Percentiles rank a stretch among this genome's conserved stretches.
phyloP scores from a whole-genome alignment of 2,888 invertebrate species.

The Pyrgus malvae region DNA sequence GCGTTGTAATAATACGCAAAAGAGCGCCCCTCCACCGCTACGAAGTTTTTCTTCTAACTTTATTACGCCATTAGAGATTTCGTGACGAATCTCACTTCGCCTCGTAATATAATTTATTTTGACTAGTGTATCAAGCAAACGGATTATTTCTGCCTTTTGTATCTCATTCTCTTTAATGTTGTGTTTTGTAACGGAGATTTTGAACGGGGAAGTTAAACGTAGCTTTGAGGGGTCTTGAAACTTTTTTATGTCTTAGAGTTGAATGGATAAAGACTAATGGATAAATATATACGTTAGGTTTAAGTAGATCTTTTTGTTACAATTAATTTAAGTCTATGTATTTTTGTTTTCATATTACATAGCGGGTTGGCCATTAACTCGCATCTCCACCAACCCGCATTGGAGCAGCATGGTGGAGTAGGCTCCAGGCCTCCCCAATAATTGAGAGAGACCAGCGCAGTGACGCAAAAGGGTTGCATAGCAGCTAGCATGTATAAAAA shows the following conservation, averaged over 20 bases:
- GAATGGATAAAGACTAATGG: no score
- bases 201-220: conserved; percentile 3
- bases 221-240: background rate
- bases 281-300: no score
- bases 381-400: no score
- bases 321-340: no score
- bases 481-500: no score
- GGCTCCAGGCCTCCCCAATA: no score
- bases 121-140: conserved; percentile 58
- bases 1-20: conserved; percentile 74
- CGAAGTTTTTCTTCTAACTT: conserved; percentile 76
- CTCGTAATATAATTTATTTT: conserved; percentile 65
- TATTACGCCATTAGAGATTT: conserved; percentile 77
- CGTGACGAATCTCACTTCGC: conserved; percentile 69
- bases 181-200: conserved; percentile 16
- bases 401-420: no score
- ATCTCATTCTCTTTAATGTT: conserved; percentile 10
- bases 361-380: no score
- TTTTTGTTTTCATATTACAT: no score
- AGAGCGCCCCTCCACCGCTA: conserved; percentile 57
- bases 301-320: no score
- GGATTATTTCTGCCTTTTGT: conserved; percentile 48
- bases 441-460: no score
- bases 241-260: background rate
- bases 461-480: no score